Evolutionary conservation across 2,888 invertebrate genomes (phyloP), one percentile per base, ranked within the genome.

Genomic region (Polydesmus complanatus): DNA sequence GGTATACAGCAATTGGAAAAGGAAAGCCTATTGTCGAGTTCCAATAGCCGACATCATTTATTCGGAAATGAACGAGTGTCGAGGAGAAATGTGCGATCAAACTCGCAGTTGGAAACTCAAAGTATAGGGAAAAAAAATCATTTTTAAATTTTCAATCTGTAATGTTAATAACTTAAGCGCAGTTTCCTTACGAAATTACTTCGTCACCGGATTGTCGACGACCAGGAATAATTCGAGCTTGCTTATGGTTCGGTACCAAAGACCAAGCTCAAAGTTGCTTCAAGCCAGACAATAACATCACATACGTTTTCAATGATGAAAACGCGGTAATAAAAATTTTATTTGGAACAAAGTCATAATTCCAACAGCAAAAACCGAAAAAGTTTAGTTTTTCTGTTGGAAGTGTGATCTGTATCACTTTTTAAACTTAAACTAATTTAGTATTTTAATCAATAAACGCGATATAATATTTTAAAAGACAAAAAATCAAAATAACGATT

Each of bases 1-100:
- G 37, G 22, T 56, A 14, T 56, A 37, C n/a, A 27, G 48, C n/a
- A 47, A 56, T 8, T 56, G 56, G 56, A 18, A 48, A 8, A 47
- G 25, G 21, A 22, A 47, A 18, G 27, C 56, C 21, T 56, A 47
- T 23, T 37, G 27, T 22, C 18, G 56, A 22, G 22, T 56, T 56
- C 56, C 27, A 37, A 56, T 48, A 21, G 22, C 37, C 14, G 56
- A 56, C 23, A 22, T 56, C 47, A 19, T 56, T 3, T 47, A 18
- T 25, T 56, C 56, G 27, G 48, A 56, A 22, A 48, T 47, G 22
- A 23, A 27, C 19, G 56, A 56, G 21, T 18, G 37, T 22, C 37
- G 14, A 48, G 56, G 56, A 2, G 1, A 2, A 5, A 18, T 37
- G 8, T 56, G 56, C 22, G 25, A 48, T 48, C 5, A 1, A 48